Evolutionary conservation across 1,140 invertebrate genomes (phyloP), one percentile per base, ranked within the genome.

Genomic region (Cyphomyrmex costatus): DNA sequence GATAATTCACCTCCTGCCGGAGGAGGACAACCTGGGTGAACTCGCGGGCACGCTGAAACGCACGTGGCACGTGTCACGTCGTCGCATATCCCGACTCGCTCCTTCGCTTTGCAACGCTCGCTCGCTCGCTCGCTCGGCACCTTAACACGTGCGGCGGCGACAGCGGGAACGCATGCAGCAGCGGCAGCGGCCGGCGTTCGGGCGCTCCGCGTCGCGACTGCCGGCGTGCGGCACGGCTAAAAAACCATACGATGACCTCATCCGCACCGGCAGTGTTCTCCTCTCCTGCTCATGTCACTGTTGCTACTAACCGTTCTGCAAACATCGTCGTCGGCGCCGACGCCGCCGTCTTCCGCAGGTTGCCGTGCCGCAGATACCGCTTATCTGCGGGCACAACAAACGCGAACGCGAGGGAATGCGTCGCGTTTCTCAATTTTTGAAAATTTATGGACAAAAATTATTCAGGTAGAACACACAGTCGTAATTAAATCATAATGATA

Each of bases 221-320:
- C 91, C 87, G 92, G 80, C 90, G 89, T 86, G 88, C 87, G 91
- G 80, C 89, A 88, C 86, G 87, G 90, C 89, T 92, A 93, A 94
- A 93, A 94, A 93, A 91, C 91, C 74, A 93, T 90, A 87, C 93
- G 93, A 94, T 94, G 93, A 94, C 93, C 93, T 94, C 93, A 94
- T 94, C 93, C 91, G 85, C 86, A 77, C 91, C 90, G 80, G 88
- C 91, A 92, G 86, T 92, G 86, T 83, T 91, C 91, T 93, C 93
- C 88, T 91, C 88, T 91, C 93, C 88, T 91, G 90, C 71, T 85
- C 83, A 70, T 92, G 90, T 90, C 90, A 73, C 87, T 80, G 33
- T n/a, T 21, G 27, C 36, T 94, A 94, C 93, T 93, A 93, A 84
- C 92, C 91, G 83, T 92, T 85, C 93, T 91, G 82, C 93, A 94